Base-by-base conservation (phyloP, 2,797 vertebrate genomes). In the Pangasius djambal region DNA sequence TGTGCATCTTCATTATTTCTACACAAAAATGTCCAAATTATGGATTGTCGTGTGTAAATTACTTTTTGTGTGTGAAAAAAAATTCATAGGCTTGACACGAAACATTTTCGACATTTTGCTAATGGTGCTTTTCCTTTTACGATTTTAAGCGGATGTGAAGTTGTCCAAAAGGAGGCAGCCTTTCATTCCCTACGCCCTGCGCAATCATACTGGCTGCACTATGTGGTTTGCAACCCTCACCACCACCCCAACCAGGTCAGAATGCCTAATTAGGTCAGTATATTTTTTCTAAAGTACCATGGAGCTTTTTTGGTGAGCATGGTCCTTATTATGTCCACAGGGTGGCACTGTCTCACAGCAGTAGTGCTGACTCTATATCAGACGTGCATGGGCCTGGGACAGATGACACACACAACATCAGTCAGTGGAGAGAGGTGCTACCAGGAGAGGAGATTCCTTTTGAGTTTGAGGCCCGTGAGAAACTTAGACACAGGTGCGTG, bases 131-230 rank as follows among this genome's bases (percentile, higher is more conserved):
- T 72, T 87, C 9, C 31, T 59, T 83, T 91, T 81, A 70, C 16
- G 65, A 90, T 37, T 92, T 93, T 5, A 63, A 96, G 95, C 96
- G 93, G 97, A 97, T 74, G 95, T 97, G 90, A 99, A 98, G 93
- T 94, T 97, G 57, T 98, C 97, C 4, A 99, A 98, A 92, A 97
- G 98, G 90, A 95, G 99, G 90, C 98, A 99, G 92, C 98, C 98
- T 0, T 99, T 99, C 15, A 96, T 99, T 28, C 98, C 98, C 0
- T 99, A 98, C 34, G 98, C 98, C 20, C 95, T 99, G 69, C 95
- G 97, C n/a, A 99, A 99, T 91, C 97, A 98, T 91, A 99, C 98
- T 0, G 99, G 99, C 0, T 99, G 99, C 63, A 99, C 98, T 4
- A 94, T 99, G 91, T 98, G 97, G 97, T 99, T 99, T 85, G 98